Percentiles rank a stretch among this genome's conserved stretches.
Evolutionary conservation across 2,113 vertebrate genomes (phyloP).

Genomic region (Hirundichthys speculiger): DNA sequence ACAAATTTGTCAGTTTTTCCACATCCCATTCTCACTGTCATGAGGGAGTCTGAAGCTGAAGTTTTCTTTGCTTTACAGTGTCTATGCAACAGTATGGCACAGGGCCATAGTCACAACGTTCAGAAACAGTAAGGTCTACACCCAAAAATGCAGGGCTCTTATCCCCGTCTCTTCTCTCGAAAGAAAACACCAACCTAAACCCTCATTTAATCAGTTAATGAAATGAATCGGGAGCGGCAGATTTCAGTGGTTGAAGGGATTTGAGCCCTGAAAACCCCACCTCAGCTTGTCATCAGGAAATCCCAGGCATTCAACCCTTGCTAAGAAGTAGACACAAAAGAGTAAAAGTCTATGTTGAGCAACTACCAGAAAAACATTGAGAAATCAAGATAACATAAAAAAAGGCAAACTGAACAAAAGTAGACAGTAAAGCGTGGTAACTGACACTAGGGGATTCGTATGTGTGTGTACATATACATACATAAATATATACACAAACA

Average conservation of each 20-base stretch:
- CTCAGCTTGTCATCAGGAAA: constrained; percentile 52
- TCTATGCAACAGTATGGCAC: no score
- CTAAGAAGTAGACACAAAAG: constrained; percentile 9
- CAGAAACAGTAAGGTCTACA: no score
- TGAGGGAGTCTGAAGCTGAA: no score
- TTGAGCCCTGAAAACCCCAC: constrained; percentile 5
- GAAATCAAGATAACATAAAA: constrained; percentile 38
- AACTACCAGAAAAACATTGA: constrained; percentile 47
- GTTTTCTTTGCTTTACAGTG: no score
- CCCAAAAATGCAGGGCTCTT: no score
- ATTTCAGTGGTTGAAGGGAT: background rate
- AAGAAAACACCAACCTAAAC: constrained; percentile 42
- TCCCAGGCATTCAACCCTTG: constrained; percentile 45
- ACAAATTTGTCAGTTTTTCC: no score
- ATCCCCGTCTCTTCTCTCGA: constrained; percentile 25
- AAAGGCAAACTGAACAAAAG: constrained; percentile 30
- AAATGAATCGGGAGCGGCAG: constrained; percentile 12
- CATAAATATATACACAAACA: no score
- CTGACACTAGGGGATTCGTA: constrained; percentile 46
- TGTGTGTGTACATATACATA: no score
- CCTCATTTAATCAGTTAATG: constrained; percentile 39
- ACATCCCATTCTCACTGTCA: no score
- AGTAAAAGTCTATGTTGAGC: constrained; percentile 52
- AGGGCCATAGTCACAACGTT: no score
- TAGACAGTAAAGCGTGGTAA: constrained; percentile 56